phyloP scores from a whole-genome alignment of 2,888 invertebrate genomes.

The Beris chalybata region DNA sequence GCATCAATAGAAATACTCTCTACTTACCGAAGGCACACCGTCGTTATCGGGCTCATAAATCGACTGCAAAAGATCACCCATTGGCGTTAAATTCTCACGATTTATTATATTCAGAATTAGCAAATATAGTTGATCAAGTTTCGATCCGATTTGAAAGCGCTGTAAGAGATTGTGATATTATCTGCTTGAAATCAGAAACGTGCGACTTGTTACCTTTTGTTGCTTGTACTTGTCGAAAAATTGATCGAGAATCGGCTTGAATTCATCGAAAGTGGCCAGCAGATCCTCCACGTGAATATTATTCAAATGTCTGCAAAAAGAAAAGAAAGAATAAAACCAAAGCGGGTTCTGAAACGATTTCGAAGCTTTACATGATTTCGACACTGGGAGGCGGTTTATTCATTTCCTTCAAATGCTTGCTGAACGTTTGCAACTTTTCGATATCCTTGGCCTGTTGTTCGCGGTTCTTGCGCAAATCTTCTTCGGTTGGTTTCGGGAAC shows the following conservation, averaged over 20 bases:
- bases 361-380: slow-evolving; percentile 25
- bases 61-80: slow-evolving; percentile 29
- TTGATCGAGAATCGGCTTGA: slow-evolving; percentile 25
- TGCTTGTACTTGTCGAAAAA: slow-evolving; percentile 20
- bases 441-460: slow-evolving; percentile 20
- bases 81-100: slow-evolving; percentile 2
- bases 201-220: slow-evolving; percentile 23
- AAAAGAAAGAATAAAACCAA: neutral
- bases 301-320: slow-evolving; percentile 26
- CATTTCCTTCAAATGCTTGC: slow-evolving; percentile 14
- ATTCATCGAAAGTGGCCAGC: slow-evolving; percentile 27
- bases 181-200: neutral
- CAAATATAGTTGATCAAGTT: slow-evolving; percentile 2
- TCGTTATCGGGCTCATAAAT: slow-evolving; percentile 28
- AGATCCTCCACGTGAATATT: slow-evolving; percentile 18
- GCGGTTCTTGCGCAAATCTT: neutral
- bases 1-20: neutral
- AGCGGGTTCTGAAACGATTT: neutral
- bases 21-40: slow-evolving; percentile 24
- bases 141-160: neutral
- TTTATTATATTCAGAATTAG: slow-evolving; percentile 31
- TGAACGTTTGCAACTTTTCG: neutral
- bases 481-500: slow-evolving; percentile 5
- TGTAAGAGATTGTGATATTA: neutral
- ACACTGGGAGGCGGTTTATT: slow-evolving; percentile 19